A percentile compares a stretch with the other conserved stretches of the same genome.
phyloP scores from a whole-genome alignment of 2,113 vertebrate genomes.

The Propithecus coquereli region DNA sequence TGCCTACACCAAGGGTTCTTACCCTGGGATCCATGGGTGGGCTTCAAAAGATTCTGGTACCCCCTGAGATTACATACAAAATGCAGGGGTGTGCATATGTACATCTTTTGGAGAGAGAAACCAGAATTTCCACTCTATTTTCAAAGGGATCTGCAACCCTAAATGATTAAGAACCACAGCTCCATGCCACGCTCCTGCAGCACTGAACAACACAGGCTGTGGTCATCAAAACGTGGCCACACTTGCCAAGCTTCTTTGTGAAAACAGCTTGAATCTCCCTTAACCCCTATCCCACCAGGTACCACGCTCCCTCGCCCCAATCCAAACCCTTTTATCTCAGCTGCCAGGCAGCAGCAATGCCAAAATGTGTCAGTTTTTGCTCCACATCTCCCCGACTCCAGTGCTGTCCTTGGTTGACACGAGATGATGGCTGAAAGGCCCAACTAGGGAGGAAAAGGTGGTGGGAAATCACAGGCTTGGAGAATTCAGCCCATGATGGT shows the following conservation, averaged over 20 bases:
- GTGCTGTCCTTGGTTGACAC: neutral
- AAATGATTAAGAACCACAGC: neutral
- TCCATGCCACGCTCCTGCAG: neutral
- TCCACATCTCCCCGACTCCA: too few relatives aligned
- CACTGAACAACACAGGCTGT: neutral
- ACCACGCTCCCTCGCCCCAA: neutral
- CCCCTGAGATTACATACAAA: neutral
- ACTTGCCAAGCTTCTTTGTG: neutral
- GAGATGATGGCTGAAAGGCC: neutral
- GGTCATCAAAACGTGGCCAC: neutral
- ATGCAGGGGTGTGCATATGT: neutral
- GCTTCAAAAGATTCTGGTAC: neutral
- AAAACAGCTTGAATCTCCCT: neutral
- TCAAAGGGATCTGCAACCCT: neutral
- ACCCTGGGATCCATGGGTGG: neutral
- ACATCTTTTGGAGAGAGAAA: neutral
- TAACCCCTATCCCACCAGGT: fast-evolving
- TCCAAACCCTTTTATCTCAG: neutral
- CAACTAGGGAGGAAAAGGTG: neutral
- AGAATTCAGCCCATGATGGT: neutral
- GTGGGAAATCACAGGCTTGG: neutral
- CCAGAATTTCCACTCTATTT: neutral
- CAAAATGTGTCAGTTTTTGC: neutral
- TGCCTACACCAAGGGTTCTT: neutral
- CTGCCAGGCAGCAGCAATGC: neutral